These are phyloP conservation scores for Manis pentadactyla DNA, from an alignment of 2,797 vertebrate species.

Conservation along the genomic window DNA sequence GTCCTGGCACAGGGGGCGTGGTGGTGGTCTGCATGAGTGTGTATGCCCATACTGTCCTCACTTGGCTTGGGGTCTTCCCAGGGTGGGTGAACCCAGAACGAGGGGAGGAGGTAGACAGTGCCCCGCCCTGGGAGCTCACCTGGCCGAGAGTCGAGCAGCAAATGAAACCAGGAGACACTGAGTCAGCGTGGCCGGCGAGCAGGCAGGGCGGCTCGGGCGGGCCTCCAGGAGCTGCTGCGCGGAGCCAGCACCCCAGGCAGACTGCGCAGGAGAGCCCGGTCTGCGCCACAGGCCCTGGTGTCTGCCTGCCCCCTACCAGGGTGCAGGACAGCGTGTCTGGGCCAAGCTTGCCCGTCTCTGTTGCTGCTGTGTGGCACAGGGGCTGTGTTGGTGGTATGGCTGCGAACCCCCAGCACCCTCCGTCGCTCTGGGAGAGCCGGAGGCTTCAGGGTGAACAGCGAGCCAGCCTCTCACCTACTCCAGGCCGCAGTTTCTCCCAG, in stretches of 20 bases:
- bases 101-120: background rate
- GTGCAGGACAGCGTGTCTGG: background rate
- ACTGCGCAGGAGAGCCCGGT: background rate
- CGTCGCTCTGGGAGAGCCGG: background rate
- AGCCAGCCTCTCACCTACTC: background rate
- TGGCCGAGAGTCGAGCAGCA: conserved; percentile 23
- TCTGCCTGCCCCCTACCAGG: background rate
- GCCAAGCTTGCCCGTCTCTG: fast-evolving
- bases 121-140: conserved; percentile 41
- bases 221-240: background rate
- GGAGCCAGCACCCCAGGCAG: background rate
- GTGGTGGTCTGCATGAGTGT: background rate
- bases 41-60: background rate
- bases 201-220: background rate
- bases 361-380: background rate
- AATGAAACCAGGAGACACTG: conserved; percentile 34
- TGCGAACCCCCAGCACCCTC: fast-evolving
- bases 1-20: background rate
- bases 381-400: fast-evolving
- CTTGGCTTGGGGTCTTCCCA: background rate
- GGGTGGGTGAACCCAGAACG: background rate
- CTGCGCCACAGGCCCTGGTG: background rate
- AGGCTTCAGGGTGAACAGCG: background rate
- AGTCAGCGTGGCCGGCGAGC: conserved; percentile 31
- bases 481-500: background rate